These are phyloP conservation scores for Plutella xylostella DNA, from an alignment of 2,888 invertebrate genomes.

Conservation along the genomic window DNA sequence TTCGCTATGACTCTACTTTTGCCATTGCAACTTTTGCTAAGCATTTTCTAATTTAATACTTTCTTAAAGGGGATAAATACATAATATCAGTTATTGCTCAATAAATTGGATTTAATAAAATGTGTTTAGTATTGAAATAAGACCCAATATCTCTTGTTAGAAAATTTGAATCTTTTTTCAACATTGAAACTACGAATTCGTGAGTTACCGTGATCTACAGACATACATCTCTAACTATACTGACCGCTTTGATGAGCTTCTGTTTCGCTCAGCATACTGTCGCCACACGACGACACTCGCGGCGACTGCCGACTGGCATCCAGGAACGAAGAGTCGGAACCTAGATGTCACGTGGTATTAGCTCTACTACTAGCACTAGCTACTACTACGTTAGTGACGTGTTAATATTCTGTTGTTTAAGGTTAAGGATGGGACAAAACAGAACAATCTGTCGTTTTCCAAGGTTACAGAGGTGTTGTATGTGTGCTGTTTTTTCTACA, in stretches of 20 bases:
- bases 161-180: no score
- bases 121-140: no score
- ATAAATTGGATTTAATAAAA: no score
- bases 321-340: slow-evolving; percentile 62
- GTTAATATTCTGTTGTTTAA: neutral
- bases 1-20: slow-evolving; percentile 68
- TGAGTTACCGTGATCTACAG: no score
- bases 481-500: no score
- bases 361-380: slow-evolving; percentile 18
- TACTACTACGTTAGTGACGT: slow-evolving; percentile 6
- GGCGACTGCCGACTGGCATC: slow-evolving; percentile 60
- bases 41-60: no score
- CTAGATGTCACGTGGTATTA: slow-evolving; percentile 28
- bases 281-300: slow-evolving; percentile 58
- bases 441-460: neutral
- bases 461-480: no score
- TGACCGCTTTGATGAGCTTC: slow-evolving; percentile 65
- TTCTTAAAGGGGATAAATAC: no score
- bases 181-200: no score
- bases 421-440: neutral
- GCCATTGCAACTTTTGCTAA: slow-evolving; percentile 46
- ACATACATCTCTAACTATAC: slow-evolving; percentile 28
- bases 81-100: no score
- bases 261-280: slow-evolving; percentile 58
- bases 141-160: no score